Evolutionary conservation across 2,113 vertebrate genomes (phyloP).

Genomic region (Heterotis niloticus): DNA sequence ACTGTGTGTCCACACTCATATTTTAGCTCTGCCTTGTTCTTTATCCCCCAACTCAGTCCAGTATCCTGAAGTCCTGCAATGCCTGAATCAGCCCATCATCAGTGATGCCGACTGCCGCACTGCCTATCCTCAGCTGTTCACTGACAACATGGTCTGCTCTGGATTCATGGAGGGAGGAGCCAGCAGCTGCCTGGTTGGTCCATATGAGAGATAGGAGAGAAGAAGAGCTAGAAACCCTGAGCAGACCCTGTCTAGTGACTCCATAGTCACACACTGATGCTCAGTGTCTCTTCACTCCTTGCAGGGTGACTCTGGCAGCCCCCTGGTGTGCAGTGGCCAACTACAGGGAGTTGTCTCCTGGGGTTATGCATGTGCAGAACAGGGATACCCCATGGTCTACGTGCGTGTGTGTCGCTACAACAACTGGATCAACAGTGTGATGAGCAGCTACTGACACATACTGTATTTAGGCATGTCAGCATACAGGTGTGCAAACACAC

Average conservation of each 20-base stretch:
- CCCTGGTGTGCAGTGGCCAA: constrained; percentile 50
- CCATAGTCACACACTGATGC: background rate
- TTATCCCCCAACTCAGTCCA: constrained; percentile 32
- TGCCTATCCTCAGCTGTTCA: constrained; percentile 45
- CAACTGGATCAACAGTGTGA: constrained; percentile 42
- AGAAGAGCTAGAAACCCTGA: background rate
- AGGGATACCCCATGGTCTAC: constrained; percentile 42
- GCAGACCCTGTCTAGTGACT: background rate
- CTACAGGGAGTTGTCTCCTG: constrained; percentile 53
- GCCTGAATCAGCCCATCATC: constrained; percentile 48
- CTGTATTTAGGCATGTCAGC: too few relatives aligned
- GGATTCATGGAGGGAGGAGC: constrained; percentile 40
- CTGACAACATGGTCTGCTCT: constrained; percentile 45
- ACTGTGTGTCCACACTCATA: background rate
- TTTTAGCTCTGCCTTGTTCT: background rate
- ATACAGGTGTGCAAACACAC: background rate
- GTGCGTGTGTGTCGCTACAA: constrained; percentile 50
- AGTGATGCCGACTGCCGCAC: constrained; percentile 41
- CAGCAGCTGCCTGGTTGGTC: constrained; percentile 55
- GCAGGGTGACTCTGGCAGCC: constrained; percentile 37
- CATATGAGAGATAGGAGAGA: background rate
- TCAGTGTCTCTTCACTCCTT: background rate
- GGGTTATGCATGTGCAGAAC: constrained; percentile 19
- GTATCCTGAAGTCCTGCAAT: constrained; percentile 36
- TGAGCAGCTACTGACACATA: constrained; percentile 23